Conservation (phyloP, 1,140 invertebrate genomes). For the Eupeodes corollae region DNA sequence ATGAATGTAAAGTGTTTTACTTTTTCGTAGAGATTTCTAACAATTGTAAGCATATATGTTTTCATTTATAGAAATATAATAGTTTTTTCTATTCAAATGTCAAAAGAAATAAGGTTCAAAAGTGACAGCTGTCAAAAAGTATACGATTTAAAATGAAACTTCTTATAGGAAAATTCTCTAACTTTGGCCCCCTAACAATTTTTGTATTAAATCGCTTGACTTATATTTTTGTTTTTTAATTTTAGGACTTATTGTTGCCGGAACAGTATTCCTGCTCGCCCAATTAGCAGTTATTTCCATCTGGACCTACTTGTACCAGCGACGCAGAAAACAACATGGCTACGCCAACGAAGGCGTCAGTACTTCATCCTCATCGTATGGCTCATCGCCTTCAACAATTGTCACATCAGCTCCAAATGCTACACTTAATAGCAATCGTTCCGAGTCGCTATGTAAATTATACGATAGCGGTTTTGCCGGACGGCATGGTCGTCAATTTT, state of each 20-base stretch:
- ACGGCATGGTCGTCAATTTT: slow-evolving; percentile 66
- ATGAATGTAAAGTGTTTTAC: no score
- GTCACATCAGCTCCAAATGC: slow-evolving; percentile 36
- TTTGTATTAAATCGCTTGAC: no score
- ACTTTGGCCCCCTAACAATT: no score
- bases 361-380: slow-evolving; percentile 9
- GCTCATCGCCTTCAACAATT: slow-evolving; percentile 27
- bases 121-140: no score
- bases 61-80: no score
- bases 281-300: slow-evolving; percentile 71
- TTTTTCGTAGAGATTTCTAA: no score
- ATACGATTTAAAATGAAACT: no score
- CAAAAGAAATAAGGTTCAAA: no score
- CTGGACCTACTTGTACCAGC: slow-evolving; percentile 75
- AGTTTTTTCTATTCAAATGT: no score
- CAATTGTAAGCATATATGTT: no score
- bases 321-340: slow-evolving; percentile 43
- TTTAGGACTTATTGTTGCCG: slow-evolving; percentile 61
- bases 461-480: slow-evolving; percentile 62
- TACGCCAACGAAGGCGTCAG: slow-evolving; percentile 14
- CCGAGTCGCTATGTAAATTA: slow-evolving; percentile 68
- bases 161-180: no score
- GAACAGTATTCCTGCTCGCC: slow-evolving; percentile 68
- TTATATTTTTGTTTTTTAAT: not conserved
- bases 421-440: slow-evolving; percentile 33